Base-by-base conservation (phyloP, 2,888 invertebrate species). In the Leistus spinibarbis region DNA sequence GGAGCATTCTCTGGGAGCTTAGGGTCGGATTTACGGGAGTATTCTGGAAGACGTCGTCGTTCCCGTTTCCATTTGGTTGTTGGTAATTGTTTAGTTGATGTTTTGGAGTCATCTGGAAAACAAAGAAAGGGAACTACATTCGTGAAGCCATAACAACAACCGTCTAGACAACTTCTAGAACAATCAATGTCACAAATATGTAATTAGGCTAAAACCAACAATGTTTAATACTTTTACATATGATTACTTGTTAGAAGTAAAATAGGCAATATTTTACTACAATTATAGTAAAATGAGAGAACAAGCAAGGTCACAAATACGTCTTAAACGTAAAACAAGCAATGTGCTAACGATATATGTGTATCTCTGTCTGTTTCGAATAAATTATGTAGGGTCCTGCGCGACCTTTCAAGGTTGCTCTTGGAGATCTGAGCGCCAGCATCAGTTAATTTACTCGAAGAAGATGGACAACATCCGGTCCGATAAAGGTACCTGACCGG, bases 11-110 rank as follows among this genome's bases (percentile, higher is more conserved):
- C 84, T 68, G 85, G 81, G 76, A 84, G 79, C 79, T 85, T 85
- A 19, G 84, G 84, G 77, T 85, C 85, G 5, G 84, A 84, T 78
- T 84, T 86, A 69, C 86, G 81, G 19, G 84, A 82, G 77, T 86
- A 86, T 78, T 86, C 86, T 9, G 86, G 84, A 17, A 83, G 81
- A n/a, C 85, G 83, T 22, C 92, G 88, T 54, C 92, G 88, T 78
- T 93, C 92, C 68, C 92, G 88, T 77, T 92, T 89, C 92, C 92
- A 92, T 85, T 92, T 92, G 70, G 91, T 89, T 5, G 92, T 91
- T 76, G 89, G 87, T 78, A 91, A 85, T 80, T 92, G 91, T 83
- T 91, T 92, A 71, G 87, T 85, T 70, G 83, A 78, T 40, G 79
- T 77, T 75, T 81, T 77, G n/a, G 81, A 79, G 67, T 83, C 83